A percentile compares a stretch with the other conserved stretches of the same genome.
Evolutionary conservation across 2,888 invertebrate genomes (phyloP).

Genomic region (Apamea anceps): DNA sequence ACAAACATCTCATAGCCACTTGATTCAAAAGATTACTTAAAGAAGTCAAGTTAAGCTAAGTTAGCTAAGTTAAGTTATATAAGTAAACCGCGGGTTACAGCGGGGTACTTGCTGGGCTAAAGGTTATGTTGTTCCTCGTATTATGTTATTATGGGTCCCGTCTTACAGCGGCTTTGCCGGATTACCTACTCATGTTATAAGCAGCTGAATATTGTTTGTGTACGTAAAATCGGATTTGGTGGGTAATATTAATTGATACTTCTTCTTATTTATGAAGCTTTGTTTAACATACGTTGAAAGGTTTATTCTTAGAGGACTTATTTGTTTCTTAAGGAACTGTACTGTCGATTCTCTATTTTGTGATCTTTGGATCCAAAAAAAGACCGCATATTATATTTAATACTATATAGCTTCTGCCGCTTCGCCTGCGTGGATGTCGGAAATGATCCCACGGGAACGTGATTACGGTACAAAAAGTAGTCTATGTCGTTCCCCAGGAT

Average conservation of each 20-base stretch:
- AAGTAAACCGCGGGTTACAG: slow-evolving; percentile 22
- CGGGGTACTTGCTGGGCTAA: slow-evolving; percentile 12
- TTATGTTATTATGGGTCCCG: slow-evolving; percentile 45
- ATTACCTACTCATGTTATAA: slow-evolving; percentile 51
- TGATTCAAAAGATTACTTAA: slow-evolving; percentile 12
- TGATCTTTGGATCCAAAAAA: neutral
- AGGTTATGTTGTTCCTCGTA: slow-evolving; percentile 49
- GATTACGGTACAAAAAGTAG: neutral
- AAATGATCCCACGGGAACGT: too few species aligned
- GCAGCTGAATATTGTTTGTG: slow-evolving; percentile 43
- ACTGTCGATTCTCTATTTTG: neutral
- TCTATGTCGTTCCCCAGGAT: neutral
- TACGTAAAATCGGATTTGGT: slow-evolving; percentile 38
- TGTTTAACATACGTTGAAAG: neutral
- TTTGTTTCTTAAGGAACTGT: neutral
- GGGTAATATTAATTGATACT: slow-evolving; percentile 37
- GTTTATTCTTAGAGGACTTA: neutral
- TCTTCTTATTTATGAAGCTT: neutral
- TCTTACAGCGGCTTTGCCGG: slow-evolving; percentile 38
- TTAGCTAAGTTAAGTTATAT: slow-evolving; percentile 14
- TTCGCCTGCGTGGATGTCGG: too few species aligned
- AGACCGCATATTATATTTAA: neutral
- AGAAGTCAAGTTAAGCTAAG: slow-evolving; percentile 35
- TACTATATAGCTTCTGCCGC: neutral
- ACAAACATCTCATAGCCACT: neutral